Evolutionary conservation across 2,113 vertebrate species (phyloP), one percentile per base, ranked within the genome.

Genomic region (Burhinus oedicnemus): DNA sequence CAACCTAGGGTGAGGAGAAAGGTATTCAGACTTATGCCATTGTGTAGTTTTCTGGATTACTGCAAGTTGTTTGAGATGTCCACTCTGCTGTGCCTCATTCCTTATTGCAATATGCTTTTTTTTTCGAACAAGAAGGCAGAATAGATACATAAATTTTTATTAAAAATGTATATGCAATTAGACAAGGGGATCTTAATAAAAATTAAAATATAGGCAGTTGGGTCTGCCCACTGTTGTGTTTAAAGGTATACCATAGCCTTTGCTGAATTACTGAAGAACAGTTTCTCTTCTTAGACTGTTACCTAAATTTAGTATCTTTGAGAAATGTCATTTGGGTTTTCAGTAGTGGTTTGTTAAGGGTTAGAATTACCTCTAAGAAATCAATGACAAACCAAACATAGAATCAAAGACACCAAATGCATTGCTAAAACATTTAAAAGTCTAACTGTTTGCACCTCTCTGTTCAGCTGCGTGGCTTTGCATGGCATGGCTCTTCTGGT

Each of bases 261-360:
- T 66, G 77, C 51, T 90, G 54, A 90, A 65, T 45, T 42, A 42
- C 34, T 47, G 71, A 85, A 90, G 58, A 76, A 62, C 12, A 7
- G 11, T 47, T 87, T 80, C 80, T 94, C 44, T 78, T 85, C 58
- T 86, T 58, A 49, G 75, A 89, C 89, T 93, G 91, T 96, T 95
- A 92, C 6, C 17, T 91, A 65, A 82, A 85, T 36, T n/a, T 70
- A 65, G 10, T 69, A 76, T 2, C 20, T 83, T 94, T 75, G 26
- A 90, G 42, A 89, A 93, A 85, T 61, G 42, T 89, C 14, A 20
- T 51, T 62, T 89, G 34, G 8, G 21, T 81, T 78, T 19, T 68
- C 38, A 57, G 27, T 32, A 65, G 25, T 84, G 25, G 26, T 66
- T 89, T 86, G 47, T 61, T 76, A 60, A 45, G 40, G 5, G 15